These are phyloP conservation scores for Rhincodon typus DNA, from an alignment of 2,797 vertebrate species.

Conservation along the genomic window DNA sequence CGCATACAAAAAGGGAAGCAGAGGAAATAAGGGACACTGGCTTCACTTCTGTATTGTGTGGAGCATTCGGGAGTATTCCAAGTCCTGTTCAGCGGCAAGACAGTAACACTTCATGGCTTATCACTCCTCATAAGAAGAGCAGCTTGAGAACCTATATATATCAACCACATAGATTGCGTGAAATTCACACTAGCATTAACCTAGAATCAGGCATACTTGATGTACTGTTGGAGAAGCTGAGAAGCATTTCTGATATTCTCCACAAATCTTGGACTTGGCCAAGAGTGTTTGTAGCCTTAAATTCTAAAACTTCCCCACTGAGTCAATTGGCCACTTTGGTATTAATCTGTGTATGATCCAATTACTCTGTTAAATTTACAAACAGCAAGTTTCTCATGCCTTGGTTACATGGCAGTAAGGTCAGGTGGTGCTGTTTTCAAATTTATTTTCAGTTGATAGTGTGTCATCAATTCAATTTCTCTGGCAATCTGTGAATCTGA, in stretches of 20 bases:
- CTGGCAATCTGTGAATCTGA: neutral
- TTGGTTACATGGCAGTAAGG: neutral
- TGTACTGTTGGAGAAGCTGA: neutral
- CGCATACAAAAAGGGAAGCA: neutral
- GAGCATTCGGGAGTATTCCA: neutral
- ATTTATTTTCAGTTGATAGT: neutral
- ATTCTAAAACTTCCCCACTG: neutral
- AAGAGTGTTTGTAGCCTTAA: neutral
- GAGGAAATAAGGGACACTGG: neutral
- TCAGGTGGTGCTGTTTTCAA: neutral
- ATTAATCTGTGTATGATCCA: neutral
- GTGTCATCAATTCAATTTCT: conserved; percentile 16
- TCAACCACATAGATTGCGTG: neutral
- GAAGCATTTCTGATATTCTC: neutral
- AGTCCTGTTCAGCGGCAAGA: neutral
- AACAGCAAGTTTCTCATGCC: neutral
- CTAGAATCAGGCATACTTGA: neutral
- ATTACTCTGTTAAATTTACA: conserved; percentile 1
- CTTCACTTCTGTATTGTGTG: neutral
- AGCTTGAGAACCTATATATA: neutral
- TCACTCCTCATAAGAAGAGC: neutral
- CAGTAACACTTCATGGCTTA: neutral
- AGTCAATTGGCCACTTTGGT: neutral
- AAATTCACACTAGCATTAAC: neutral
- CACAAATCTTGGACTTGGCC: neutral